These are phyloP conservation scores for Unio pictorum DNA, from an alignment of 2,888 invertebrate genomes.

Conservation along the genomic window DNA sequence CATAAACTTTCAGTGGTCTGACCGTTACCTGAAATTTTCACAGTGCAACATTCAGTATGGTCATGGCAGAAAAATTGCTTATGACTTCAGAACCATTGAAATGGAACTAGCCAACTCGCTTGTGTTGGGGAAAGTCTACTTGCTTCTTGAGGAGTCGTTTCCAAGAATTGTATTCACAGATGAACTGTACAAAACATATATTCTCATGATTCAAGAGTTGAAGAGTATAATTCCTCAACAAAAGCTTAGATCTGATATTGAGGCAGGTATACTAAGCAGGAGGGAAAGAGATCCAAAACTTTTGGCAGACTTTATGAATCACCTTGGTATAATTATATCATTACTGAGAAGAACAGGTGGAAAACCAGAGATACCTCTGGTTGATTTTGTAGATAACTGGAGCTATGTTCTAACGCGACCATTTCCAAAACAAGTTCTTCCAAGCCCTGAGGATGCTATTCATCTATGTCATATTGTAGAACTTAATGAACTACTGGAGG, in stretches of 20 bases:
- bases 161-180: conserved; percentile 36
- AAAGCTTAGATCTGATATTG: conserved; percentile 21
- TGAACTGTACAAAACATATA: conserved; percentile 38
- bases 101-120: conserved; percentile 21
- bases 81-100: conserved; percentile 39
- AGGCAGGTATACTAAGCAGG: conserved; percentile 16
- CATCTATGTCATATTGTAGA: conserved; percentile 37
- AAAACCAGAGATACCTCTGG: conserved; percentile 20
- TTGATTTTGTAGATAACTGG: conserved; percentile 32
- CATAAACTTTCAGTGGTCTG: conserved; percentile 15
- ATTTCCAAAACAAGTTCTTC: conserved; percentile 25
- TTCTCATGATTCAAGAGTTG: conserved; percentile 21
- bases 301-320: conserved; percentile 23
- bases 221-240: conserved; percentile 19
- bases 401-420: conserved; percentile 15
- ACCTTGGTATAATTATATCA: conserved; percentile 36
- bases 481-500: conserved; percentile 34
- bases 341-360: conserved; percentile 37
- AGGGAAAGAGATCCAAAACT: conserved; percentile 17
- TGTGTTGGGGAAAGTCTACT: conserved; percentile 19
- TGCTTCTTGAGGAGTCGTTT: conserved; percentile 16
- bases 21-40: conserved; percentile 19
- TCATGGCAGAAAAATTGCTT: conserved; percentile 20
- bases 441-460: conserved; percentile 27
- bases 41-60: conserved; percentile 28